Conservation (phyloP, 1,140 invertebrate species). For the Bombus waltoni region DNA sequence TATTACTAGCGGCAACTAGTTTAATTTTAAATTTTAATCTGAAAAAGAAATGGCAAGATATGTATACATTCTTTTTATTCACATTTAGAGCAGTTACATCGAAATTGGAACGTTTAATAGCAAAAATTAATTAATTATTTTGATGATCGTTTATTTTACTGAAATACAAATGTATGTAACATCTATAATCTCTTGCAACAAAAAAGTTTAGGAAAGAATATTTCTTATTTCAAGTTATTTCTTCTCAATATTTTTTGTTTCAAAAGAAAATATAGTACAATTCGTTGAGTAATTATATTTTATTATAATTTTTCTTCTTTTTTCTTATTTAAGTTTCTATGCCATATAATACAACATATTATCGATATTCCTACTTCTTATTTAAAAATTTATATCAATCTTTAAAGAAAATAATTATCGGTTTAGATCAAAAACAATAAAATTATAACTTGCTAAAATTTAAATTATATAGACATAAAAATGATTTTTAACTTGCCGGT, state of each 20-base stretch:
- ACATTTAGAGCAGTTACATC: not conserved
- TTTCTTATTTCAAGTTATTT: no score
- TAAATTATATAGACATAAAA: not conserved
- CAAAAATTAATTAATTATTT: not conserved
- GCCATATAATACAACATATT: not conserved
- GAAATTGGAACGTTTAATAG: not conserved
- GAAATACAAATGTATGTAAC: not conserved
- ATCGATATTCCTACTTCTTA: no score
- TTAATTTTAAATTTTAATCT: not conserved
- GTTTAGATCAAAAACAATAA: not conserved
- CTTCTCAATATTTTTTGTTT: no score
- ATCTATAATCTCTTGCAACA: not conserved
- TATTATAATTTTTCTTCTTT: not conserved
- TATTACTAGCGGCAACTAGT: not conserved
- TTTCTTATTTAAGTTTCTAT: no score
- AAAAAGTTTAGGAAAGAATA: no score
- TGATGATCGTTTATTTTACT: not conserved
- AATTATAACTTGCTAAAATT: not conserved
- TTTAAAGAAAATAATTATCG: not conserved
- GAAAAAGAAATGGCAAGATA: not conserved
- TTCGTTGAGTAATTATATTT: not conserved
- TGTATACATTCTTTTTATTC: not conserved
- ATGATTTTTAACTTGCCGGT: constrained; percentile 9
- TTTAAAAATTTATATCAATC: not conserved
- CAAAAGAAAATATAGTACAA: no score